phyloP scores from a whole-genome alignment of 2,888 invertebrate genomes.

The Lepeophtheirus nordmannii region DNA sequence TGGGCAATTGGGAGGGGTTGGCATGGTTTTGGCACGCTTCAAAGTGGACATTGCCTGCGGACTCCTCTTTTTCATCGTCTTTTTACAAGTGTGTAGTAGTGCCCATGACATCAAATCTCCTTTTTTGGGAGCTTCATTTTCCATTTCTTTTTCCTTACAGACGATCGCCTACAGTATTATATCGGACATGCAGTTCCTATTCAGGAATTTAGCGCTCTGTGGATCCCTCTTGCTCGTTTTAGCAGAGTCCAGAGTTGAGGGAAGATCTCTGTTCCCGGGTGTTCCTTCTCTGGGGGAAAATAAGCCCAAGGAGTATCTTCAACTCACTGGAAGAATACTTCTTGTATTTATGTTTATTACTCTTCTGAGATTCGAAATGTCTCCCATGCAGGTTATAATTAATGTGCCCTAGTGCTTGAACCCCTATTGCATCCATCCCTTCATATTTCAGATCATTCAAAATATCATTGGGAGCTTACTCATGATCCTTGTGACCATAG shows the following conservation, averaged over 20 bases:
- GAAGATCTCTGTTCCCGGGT: constrained; percentile 87
- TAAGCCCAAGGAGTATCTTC: constrained; percentile 83
- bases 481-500: constrained; percentile 89
- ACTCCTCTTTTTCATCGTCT: constrained; percentile 82
- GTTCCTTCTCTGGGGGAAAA: constrained; percentile 81
- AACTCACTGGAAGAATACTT: constrained; percentile 76
- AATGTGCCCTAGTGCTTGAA: neutral
- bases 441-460: constrained; percentile 55
- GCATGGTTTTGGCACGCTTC: constrained; percentile 82
- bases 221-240: constrained; percentile 88
- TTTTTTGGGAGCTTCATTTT: neutral
- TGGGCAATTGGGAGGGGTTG: constrained; percentile 88
- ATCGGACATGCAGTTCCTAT: constrained; percentile 92
- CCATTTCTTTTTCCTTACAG: constrained; percentile 39
- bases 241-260: constrained; percentile 89
- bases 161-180: constrained; percentile 90
- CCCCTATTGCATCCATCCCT: neutral
- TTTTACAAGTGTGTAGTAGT: constrained; percentile 56
- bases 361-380: constrained; percentile 77
- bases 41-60: constrained; percentile 83
- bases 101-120: constrained; percentile 27
- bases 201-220: constrained; percentile 87
- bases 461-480: constrained; percentile 81
- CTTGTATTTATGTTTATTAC: constrained; percentile 98
- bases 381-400: constrained; percentile 55